Evolutionary conservation across 1,140 invertebrate species (phyloP).

Genomic region (Galleria mellonella): DNA sequence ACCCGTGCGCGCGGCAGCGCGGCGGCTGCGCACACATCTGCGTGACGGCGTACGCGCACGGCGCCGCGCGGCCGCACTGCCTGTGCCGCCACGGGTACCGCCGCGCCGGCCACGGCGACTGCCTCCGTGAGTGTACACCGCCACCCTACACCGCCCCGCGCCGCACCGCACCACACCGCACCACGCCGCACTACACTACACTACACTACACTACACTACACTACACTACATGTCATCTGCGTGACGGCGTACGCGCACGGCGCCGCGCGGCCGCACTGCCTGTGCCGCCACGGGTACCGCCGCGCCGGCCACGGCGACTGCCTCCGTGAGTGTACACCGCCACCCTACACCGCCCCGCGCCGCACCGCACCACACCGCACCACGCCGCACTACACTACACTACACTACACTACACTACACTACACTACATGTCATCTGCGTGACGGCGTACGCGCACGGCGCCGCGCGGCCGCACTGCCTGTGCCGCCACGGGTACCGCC

Average conservation of each 20-base stretch:
- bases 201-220: too few relatives aligned
- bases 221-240: too few relatives aligned
- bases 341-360: constrained; percentile 84
- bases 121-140: constrained; percentile 83
- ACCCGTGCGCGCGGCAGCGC: constrained; percentile 82
- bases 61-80: constrained; percentile 1
- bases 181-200: too few relatives aligned
- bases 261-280: constrained; percentile 1
- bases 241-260: constrained; percentile 33
- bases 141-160: constrained; percentile 84
- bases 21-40: constrained; percentile 87
- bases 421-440: too few relatives aligned
- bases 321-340: constrained; percentile 82
- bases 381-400: too few relatives aligned
- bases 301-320: constrained; percentile 81
- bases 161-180: constrained; percentile 80
- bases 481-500: constrained; percentile 81
- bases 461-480: constrained; percentile 77
- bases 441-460: constrained; percentile 14
- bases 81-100: too few relatives aligned
- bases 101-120: constrained; percentile 80
- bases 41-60: constrained; percentile 38
- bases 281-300: too few relatives aligned
- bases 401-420: too few relatives aligned
- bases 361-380: constrained; percentile 81